Conservation (phyloP, 2,797 vertebrate species). For the Yasuhikotakia modesta region DNA sequence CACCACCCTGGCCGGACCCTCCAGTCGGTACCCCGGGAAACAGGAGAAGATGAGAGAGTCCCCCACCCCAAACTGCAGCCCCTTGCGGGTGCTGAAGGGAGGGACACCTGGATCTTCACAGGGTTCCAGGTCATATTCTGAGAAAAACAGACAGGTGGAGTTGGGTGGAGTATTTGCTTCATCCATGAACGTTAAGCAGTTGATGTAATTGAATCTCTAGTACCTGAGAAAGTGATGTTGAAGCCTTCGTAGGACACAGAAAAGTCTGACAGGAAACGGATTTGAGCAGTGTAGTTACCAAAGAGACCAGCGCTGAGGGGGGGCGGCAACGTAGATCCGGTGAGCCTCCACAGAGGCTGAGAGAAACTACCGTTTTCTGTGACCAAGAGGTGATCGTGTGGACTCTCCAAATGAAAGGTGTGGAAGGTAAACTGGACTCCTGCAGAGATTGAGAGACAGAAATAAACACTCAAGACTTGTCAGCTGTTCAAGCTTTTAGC, state of each 20-base stretch:
- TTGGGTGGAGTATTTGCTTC: neutral
- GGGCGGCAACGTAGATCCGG: constrained; percentile 88
- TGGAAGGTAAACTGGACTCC: constrained; percentile 97
- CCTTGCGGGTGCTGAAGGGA: constrained; percentile 93
- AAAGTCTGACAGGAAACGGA: constrained; percentile 97
- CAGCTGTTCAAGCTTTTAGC: neutral
- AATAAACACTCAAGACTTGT: neutral
- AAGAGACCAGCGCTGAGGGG: constrained; percentile 92
- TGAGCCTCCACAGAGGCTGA: constrained; percentile 89
- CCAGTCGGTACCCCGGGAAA: constrained; percentile 96
- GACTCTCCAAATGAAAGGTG: constrained; percentile 96
- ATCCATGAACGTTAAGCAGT: neutral
- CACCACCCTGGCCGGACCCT: constrained; percentile 89
- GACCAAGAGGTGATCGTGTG: constrained; percentile 92
- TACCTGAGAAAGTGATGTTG: constrained; percentile 98
- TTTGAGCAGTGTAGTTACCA: constrained; percentile 95
- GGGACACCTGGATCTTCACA: constrained; percentile 96
- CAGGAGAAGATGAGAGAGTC: constrained; percentile 93
- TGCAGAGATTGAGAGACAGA: constrained; percentile 58
- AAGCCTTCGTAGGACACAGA: constrained; percentile 98
- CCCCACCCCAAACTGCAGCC: constrained; percentile 92
- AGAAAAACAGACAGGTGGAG: neutral
- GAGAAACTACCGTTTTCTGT: constrained; percentile 94
- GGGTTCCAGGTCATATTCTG: constrained; percentile 95
- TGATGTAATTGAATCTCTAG: neutral